Conservation (phyloP, 2,113 vertebrate species). For the Ophthalmolycus amberensis region DNA sequence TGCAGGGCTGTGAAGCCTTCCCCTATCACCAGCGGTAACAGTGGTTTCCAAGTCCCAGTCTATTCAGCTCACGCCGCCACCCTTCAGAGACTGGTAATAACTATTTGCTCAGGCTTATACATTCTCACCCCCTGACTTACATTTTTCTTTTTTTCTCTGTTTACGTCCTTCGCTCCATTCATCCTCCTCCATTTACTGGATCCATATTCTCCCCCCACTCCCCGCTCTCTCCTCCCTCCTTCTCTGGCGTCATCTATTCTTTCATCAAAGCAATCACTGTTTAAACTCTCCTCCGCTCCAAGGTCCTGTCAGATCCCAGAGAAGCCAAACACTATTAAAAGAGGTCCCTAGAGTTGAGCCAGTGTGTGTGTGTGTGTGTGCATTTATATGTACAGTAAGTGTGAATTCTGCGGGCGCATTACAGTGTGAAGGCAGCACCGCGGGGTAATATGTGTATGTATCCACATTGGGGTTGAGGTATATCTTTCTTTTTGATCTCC, state of each 20-base stretch:
- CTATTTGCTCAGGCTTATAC: conserved; percentile 83
- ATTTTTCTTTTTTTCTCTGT: conserved; percentile 31
- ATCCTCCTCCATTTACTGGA: conserved; percentile 40
- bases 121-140: conserved; percentile 63
- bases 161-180: conserved; percentile 44
- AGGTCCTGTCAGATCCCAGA: conserved; percentile 69
- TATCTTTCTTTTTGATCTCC: conserved; percentile 69
- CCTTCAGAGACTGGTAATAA: conserved; percentile 82
- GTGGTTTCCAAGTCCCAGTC: conserved; percentile 70
- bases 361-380: conserved; percentile 29
- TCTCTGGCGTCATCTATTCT: conserved; percentile 52
- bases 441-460: conserved; percentile 41
- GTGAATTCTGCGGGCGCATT: conserved; percentile 38
- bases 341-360: conserved; percentile 59
- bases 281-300: conserved; percentile 73
- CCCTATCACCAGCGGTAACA: conserved; percentile 66
- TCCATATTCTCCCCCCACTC: conserved; percentile 30
- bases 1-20: conserved; percentile 70
- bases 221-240: conserved; percentile 22
- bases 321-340: conserved; percentile 78
- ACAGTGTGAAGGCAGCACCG: conserved; percentile 22
- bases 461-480: conserved; percentile 36
- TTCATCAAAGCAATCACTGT: conserved; percentile 69
- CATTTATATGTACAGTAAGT: conserved; percentile 36
- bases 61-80: conserved; percentile 77